A percentile compares a stretch with the other conserved stretches of the same genome.
phyloP scores from a whole-genome alignment of 2,797 vertebrate species.

The Sus cebifrons region DNA sequence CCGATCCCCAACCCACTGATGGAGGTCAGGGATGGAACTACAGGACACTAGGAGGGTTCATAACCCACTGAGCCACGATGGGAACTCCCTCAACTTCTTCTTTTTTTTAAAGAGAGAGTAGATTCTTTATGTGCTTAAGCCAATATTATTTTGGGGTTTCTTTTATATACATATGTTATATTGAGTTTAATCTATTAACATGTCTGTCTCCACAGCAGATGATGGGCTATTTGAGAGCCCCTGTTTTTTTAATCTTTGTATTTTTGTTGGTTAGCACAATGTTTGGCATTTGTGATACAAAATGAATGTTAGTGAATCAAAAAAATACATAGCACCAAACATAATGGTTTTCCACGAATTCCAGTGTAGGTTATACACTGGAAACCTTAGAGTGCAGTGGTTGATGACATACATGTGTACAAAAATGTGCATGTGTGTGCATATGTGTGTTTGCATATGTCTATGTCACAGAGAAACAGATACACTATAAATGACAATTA shows the following conservation, averaged over 20 bases:
- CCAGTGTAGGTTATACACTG: not conserved
- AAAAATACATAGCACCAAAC: slow-evolving; percentile 26
- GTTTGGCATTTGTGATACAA: not conserved
- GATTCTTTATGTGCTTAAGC: not conserved
- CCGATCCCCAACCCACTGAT: no score
- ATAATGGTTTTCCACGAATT: slow-evolving; percentile 21
- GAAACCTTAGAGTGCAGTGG: not conserved
- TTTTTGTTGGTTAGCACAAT: not conserved
- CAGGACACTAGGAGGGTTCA: no score
- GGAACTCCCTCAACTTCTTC: not conserved
- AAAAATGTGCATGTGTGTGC: not conserved
- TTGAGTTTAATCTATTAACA: not conserved
- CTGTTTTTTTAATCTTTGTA: not conserved
- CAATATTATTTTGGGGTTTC: not conserved
- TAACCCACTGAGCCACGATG: no score
- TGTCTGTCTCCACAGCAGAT: not conserved
- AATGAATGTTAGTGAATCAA: not conserved
- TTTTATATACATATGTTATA: not conserved
- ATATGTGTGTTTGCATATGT: not conserved
- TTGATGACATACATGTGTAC: not conserved
- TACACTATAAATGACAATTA: not conserved
- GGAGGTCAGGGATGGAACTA: no score
- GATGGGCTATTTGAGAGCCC: not conserved
- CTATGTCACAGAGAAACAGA: not conserved
- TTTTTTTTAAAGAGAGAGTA: not conserved